Evolutionary conservation across 1,140 invertebrate species (phyloP), one percentile per base, ranked within the genome.

Genomic region (Cheumatopsyche charites): DNA sequence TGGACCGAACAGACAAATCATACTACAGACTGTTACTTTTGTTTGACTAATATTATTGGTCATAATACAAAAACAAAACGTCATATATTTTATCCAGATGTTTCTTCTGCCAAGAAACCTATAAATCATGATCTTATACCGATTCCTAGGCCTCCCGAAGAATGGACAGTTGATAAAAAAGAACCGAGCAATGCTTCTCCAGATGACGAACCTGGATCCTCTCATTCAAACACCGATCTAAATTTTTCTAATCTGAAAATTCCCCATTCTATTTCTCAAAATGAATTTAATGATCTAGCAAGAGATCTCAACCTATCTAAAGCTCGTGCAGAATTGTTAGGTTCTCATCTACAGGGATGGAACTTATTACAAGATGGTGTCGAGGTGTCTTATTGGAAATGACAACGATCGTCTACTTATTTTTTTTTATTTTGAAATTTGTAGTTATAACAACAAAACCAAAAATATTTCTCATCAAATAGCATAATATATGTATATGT

Each of bases 301-400:
- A 43, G 42, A 43, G 42, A 43, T 43, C 42, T 43, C 42, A 43
- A 43, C 42, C 42, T 43, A 9, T 43, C 42, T 43, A 43, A 43
- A 43, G 42, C 13, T 43, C 42, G 13, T 9, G 42, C 42, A 13
- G 42, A 43, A 43, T 43, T 13, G 13, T 43, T 43, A 43, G 42
- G 42, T 43, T 43, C 42, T 43, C 42, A 13, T 43, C 42, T 43
- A 9, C 42, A 13, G 13, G 42, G 42, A 7, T 43, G 42, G 42
- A 43, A 43, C 13, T 43, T 43, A 43, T 9, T 43, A 13, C 42
- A 43, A 43, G 42, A 43, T 43, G 42, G 42, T 43, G 42, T 43
- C 13, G 13, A 43, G 42, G 42, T 43, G 42, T 43, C 13, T 9
- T 9, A 43, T 43, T 13, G 42, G 42, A 43, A 13, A 43, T 13